Evolutionary conservation across 2,113 vertebrate genomes (phyloP).

Genomic region (Boleophthalmus pectinirostris): DNA sequence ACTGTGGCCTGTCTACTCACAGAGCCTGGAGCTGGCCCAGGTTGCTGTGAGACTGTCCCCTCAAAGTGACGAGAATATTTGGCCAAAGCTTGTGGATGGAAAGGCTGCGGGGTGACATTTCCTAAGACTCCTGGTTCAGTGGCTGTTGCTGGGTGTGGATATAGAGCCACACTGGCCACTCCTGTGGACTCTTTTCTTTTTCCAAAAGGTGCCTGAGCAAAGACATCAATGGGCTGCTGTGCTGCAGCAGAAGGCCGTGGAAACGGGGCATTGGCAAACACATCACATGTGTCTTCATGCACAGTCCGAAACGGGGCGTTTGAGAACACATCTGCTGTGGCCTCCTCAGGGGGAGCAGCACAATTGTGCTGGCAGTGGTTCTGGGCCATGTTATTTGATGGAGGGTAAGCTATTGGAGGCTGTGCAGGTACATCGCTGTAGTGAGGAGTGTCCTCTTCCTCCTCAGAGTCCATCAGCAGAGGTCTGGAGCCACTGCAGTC

Average conservation of each 20-base stretch:
- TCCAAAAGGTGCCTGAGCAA: constrained; percentile 91
- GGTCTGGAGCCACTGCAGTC: constrained; percentile 92
- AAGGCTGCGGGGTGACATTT: constrained; percentile 74
- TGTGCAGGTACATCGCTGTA: constrained; percentile 22
- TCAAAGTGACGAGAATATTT: constrained; percentile 96
- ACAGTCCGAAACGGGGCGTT: constrained; percentile 84
- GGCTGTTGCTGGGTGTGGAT: constrained; percentile 18
- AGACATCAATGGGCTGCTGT: constrained; percentile 83
- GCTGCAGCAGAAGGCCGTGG: constrained; percentile 51
- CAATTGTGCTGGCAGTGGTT: constrained; percentile 51
- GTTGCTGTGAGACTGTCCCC: constrained; percentile 76
- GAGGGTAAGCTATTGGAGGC: constrained; percentile 26
- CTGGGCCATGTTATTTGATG: constrained; percentile 20
- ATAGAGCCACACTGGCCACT: constrained; percentile 30
- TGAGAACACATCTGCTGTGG: constrained; percentile 82
- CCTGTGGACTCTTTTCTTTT: constrained; percentile 81
- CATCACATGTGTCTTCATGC: constrained; percentile 77
- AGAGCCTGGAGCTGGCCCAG: constrained; percentile 80
- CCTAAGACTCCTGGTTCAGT: constrained; percentile 75
- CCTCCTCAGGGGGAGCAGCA: constrained; percentile 38
- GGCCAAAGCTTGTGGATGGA: constrained; percentile 86
- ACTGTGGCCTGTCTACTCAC: constrained; percentile 76
- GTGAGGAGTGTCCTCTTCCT: constrained; percentile 77
- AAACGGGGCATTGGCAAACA: constrained; percentile 94
- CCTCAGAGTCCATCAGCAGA: constrained; percentile 90